Base-by-base conservation (phyloP, 2,888 invertebrate species). In the Drosophila rubida region DNA sequence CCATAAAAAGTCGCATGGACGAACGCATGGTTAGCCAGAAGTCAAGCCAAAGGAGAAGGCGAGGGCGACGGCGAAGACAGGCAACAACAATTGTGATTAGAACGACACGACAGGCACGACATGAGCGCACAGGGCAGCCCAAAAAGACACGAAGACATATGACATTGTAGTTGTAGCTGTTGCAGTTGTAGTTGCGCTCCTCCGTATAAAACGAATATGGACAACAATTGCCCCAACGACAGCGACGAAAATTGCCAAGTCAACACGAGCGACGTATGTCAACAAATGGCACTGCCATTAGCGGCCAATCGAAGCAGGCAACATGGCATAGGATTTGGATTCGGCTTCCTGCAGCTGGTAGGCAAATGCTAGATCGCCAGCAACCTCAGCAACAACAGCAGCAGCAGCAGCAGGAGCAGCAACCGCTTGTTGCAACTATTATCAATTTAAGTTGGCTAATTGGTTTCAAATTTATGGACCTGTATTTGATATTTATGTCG, bases 401-500 rank as follows among this genome's bases (percentile, higher is more conserved):
- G 39, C 64, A 45, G 42, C 64, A 59, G 67, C 68, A 51, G 41
- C 48, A 32, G 55, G 54, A 68, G 59, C 61, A 59, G 48, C 75
- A 59, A 60, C 57, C 48, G 67, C 84, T 79, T 75, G 72, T 75
- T 69, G 80, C 86, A 85, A 83, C 89, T 82, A 90, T 90, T 90
- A 90, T 91, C 90, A 90, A 90, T 90, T 90, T 88, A 86, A 82
- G 88, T 87, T 85, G 89, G 91, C 90, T 90, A 91, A 90, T 91
- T 90, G 91, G 90, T 90, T 91, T 90, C 89, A 85, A 90, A 91
- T 90, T 90, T 90, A 90, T 90, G 88, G 89, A 90, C 90, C 90
- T 89, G 90, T 90, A 85, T 90, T 90, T 89, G 90, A 90, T 91
- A 91, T 90, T 90, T 90, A 90, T 90, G 91, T 85, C 86, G 84